phyloP scores from a whole-genome alignment of 2,888 invertebrate genomes.

The Diabrotica balteata region DNA sequence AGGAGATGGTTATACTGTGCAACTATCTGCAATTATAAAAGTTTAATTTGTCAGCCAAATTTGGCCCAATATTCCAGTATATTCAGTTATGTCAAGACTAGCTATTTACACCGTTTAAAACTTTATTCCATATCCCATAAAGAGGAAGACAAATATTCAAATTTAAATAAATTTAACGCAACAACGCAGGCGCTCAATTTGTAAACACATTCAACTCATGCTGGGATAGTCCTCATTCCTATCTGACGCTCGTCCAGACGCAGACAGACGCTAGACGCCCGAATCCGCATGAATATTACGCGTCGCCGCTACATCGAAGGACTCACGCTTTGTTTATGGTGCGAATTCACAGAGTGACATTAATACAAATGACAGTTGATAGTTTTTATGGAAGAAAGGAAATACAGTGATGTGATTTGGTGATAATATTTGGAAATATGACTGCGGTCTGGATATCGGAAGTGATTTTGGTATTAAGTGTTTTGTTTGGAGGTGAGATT shows the following conservation, averaged over 20 bases:
- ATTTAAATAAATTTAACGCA: background rate
- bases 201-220: constrained; percentile 2
- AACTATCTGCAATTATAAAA: too few relatives aligned
- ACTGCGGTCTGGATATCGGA: constrained; percentile 15
- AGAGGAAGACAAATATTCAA: too few relatives aligned
- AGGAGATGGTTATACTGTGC: too few relatives aligned
- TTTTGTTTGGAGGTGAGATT: constrained; percentile 19
- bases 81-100: too few relatives aligned
- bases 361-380: background rate
- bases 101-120: too few relatives aligned
- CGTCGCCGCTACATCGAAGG: constrained; percentile 4
- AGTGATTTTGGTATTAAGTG: constrained; percentile 9
- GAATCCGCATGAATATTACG: constrained; percentile 15
- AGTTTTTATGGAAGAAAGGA: background rate
- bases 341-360: background rate
- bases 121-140: too few relatives aligned
- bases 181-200: constrained; percentile 18
- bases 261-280: constrained; percentile 27
- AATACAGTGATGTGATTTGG: constrained; percentile 18
- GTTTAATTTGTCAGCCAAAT: too few relatives aligned
- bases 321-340: constrained; percentile 4
- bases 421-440: constrained; percentile 11
- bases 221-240: constrained; percentile 32
- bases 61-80: too few relatives aligned
- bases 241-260: constrained; percentile 27